These are phyloP conservation scores for Ancistrus triradiatus DNA, from an alignment of 2,113 vertebrate genomes.

Conservation along the genomic window DNA sequence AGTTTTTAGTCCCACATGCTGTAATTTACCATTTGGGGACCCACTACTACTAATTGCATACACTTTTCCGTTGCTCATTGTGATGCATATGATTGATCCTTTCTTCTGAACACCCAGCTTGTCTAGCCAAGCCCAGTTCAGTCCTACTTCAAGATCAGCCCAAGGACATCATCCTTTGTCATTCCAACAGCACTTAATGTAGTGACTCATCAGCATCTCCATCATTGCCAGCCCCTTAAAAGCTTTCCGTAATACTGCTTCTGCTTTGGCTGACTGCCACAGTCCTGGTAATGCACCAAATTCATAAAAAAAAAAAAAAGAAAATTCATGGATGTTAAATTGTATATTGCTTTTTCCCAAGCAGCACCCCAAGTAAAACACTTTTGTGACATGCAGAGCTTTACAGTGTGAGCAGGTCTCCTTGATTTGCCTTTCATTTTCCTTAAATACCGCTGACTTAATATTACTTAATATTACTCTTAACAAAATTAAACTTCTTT, in stretches of 20 bases:
- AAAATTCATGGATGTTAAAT: background rate
- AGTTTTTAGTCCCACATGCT: too few relatives aligned
- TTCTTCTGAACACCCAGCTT: constrained; percentile 32
- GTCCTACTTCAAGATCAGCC: constrained; percentile 56
- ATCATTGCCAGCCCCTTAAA: constrained; percentile 60
- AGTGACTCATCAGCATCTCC: constrained; percentile 67
- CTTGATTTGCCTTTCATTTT: too few relatives aligned
- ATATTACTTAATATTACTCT: too few relatives aligned
- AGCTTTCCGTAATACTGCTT: constrained; percentile 68
- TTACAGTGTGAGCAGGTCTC: too few relatives aligned
- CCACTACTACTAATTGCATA: too few relatives aligned
- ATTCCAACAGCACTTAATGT: constrained; percentile 66
- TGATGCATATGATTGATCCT: constrained; percentile 26
- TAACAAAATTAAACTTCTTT: too few relatives aligned
- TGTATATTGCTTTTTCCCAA: background rate
- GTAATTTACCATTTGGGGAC: too few relatives aligned
- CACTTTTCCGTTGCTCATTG: too few relatives aligned
- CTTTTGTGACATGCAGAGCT: too few relatives aligned
- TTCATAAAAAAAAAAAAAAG: constrained; percentile 41
- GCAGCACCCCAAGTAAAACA: background rate
- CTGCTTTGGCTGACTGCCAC: constrained; percentile 64
- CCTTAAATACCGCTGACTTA: too few relatives aligned
- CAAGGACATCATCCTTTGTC: constrained; percentile 64
- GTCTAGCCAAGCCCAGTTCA: constrained; percentile 14
- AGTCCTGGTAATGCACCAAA: constrained; percentile 33